These are phyloP conservation scores for Nothura maculosa DNA, from an alignment of 2,797 vertebrate species.

Conservation along the genomic window DNA sequence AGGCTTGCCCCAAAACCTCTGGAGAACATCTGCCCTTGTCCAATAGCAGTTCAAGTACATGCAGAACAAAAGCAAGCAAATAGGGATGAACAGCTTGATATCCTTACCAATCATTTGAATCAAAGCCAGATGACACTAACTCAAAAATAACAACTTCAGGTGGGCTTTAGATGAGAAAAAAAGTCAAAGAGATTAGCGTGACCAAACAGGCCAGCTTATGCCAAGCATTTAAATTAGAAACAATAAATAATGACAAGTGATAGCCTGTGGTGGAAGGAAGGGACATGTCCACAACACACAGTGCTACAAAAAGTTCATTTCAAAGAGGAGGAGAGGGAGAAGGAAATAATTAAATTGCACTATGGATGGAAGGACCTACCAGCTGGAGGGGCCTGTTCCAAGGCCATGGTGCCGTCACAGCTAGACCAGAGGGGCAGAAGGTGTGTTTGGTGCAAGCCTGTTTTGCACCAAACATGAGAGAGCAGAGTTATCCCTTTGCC, in stretches of 20 bases:
- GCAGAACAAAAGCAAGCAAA: not conserved
- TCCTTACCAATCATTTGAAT: not conserved
- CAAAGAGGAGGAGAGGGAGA: not conserved
- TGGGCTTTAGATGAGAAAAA: not conserved
- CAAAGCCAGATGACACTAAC: not conserved
- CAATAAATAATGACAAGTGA: not conserved
- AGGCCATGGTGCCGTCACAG: not conserved
- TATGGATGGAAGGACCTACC: rapidly evolving
- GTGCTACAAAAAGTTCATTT: not conserved
- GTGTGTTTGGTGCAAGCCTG: not conserved
- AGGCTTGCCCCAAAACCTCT: not conserved
- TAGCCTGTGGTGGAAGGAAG: not conserved
- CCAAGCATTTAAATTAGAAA: not conserved
- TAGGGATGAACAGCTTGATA: not conserved
- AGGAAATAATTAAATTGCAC: too few relatives aligned
- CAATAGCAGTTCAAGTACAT: rapidly evolving
- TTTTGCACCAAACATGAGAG: not conserved
- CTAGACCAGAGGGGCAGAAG: not conserved
- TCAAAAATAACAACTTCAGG: not conserved
- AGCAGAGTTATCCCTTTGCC: not conserved
- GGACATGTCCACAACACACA: not conserved
- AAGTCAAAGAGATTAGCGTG: not conserved
- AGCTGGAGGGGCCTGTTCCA: not conserved
- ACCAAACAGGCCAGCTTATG: not conserved
- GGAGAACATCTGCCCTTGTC: not conserved